A percentile compares a stretch with the other conserved stretches of the same genome.
These are phyloP conservation scores for Phenacoccus solenopsis DNA, from an alignment of 1,140 invertebrate species.

Conservation along the genomic window DNA sequence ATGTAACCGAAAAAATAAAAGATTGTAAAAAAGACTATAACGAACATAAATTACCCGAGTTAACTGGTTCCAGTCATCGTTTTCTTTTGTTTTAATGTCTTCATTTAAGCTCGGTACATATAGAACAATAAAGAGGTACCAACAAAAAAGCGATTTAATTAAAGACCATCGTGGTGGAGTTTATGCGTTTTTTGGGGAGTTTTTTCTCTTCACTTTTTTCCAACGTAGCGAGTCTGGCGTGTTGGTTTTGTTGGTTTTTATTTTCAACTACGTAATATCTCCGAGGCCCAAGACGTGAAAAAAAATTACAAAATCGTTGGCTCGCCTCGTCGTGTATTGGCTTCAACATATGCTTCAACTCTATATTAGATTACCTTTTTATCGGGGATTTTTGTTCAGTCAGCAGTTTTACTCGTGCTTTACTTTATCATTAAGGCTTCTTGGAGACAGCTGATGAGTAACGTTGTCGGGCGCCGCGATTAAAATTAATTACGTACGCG, in stretches of 20 bases:
- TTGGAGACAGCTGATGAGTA: too few species aligned
- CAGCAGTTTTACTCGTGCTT: too few species aligned
- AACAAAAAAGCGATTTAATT: constrained; percentile 11
- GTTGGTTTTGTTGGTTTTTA: background rate
- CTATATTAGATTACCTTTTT: too few species aligned
- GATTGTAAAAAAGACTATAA: constrained; percentile 10
- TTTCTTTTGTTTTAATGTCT: constrained; percentile 14
- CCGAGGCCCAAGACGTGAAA: too few species aligned
- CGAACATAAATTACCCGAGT: constrained; percentile 8
- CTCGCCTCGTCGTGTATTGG: too few species aligned
- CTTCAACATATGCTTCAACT: too few species aligned
- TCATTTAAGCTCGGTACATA: background rate
- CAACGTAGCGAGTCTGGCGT: background rate
- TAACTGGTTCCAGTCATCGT: constrained; percentile 8
- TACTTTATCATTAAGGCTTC: too few species aligned
- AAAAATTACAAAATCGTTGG: too few species aligned
- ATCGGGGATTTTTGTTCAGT: too few species aligned
- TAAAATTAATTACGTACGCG: background rate
- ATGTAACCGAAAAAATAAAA: background rate
- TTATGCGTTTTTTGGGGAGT: background rate
- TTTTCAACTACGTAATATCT: background rate
- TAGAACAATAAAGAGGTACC: constrained; percentile 7
- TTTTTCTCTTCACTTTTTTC: background rate
- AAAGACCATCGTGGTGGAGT: background rate
- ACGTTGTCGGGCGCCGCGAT: background rate